Percentiles rank a stretch among this genome's conserved stretches.
These are phyloP conservation scores for Papilio machaon DNA, from an alignment of 1,140 invertebrate genomes.

Conservation along the genomic window DNA sequence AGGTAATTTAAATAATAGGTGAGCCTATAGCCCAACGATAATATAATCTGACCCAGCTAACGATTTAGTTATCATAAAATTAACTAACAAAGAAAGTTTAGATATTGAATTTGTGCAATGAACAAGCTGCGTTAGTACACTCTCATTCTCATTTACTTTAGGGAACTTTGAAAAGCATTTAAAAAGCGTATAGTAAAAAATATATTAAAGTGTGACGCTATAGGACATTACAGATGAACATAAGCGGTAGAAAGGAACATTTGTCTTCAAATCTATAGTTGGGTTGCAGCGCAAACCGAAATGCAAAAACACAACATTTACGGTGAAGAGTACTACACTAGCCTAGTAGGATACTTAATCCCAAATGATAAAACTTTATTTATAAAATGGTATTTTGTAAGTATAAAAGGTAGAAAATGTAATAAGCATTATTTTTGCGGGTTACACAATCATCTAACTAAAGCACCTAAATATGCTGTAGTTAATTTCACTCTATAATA, in stretches of 20 bases:
- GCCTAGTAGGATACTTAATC: not conserved
- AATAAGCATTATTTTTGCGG: slow-evolving; percentile 15
- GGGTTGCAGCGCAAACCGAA: not conserved
- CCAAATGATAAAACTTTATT: not conserved
- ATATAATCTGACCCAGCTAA: not conserved
- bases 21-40: too few relatives aligned
- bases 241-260: not conserved
- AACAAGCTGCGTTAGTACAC: not conserved
- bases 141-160: not conserved
- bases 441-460: slow-evolving; percentile 2
- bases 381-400: slow-evolving; percentile 1
- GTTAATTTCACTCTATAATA: slow-evolving; percentile 32
- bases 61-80: not conserved
- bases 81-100: not conserved
- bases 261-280: not conserved
- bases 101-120: not conserved
- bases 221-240: not conserved
- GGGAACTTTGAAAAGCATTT: not conserved
- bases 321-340: not conserved
- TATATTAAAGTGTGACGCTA: not conserved
- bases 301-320: not conserved
- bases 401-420: slow-evolving; percentile 25
- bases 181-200: not conserved
- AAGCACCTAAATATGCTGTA: slow-evolving; percentile 23
- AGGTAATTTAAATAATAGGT: not conserved